Percentiles rank a stretch among this genome's conserved stretches.
These are phyloP conservation scores for Etheostoma perlongum DNA, from an alignment of 2,797 vertebrate genomes.

Conservation along the genomic window DNA sequence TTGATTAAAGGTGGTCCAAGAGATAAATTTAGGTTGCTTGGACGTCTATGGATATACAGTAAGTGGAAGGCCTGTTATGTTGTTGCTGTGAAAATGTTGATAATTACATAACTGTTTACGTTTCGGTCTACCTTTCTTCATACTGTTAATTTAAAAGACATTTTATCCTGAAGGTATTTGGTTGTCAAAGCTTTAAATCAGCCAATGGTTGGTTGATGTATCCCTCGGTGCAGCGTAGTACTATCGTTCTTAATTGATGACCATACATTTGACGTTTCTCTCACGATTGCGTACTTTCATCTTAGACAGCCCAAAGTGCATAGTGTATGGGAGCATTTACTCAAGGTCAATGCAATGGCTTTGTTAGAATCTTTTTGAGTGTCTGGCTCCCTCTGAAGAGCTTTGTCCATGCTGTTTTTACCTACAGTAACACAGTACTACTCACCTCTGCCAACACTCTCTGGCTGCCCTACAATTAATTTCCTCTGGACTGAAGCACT, in stretches of 20 bases:
- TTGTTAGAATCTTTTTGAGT: not conserved
- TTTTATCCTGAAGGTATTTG: not conserved
- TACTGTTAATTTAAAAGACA: not conserved
- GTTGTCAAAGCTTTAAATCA: not conserved
- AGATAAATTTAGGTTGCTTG: not conserved
- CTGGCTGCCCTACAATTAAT: slow-evolving; percentile 4
- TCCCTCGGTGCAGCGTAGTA: too few relatives aligned
- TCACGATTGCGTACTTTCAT: not conserved
- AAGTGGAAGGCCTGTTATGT: not conserved
- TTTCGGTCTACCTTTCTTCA: not conserved
- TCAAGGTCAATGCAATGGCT: not conserved
- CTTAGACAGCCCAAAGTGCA: not conserved
- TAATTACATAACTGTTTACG: not conserved
- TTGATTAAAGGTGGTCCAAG: not conserved
- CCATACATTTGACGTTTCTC: not conserved
- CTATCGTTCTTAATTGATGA: not conserved
- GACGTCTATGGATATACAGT: not conserved
- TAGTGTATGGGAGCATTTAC: not conserved
- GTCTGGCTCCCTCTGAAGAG: not conserved
- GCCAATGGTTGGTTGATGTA: not conserved
- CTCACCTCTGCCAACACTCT: slow-evolving; percentile 1
- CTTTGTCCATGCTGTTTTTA: slow-evolving; percentile 24
- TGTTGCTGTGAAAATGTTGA: not conserved
- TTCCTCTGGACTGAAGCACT: slow-evolving; percentile 11
- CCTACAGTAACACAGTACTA: not conserved